Conservation (phyloP, 2,888 invertebrate genomes). For the Latheticus oryzae region DNA sequence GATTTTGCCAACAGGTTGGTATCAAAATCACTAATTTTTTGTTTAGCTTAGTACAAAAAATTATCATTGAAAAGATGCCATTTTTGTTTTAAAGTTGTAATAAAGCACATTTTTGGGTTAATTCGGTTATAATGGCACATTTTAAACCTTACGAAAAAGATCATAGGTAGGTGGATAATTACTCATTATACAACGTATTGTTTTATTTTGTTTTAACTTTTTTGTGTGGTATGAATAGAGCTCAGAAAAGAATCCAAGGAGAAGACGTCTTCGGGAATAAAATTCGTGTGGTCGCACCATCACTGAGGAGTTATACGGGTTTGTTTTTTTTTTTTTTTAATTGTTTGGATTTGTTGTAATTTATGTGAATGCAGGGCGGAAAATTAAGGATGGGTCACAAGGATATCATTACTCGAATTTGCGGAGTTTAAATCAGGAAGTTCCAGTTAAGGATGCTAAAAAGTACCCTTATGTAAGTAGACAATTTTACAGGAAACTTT, state of each 20-base stretch:
- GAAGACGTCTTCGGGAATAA: slow-evolving; percentile 85
- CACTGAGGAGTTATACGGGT: slow-evolving; percentile 53
- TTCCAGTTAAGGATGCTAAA: not conserved
- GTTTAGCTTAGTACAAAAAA: slow-evolving; percentile 27
- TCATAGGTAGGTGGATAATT: slow-evolving; percentile 50
- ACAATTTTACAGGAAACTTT: not conserved
- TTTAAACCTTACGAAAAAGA: slow-evolving; percentile 57
- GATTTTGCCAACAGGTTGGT: slow-evolving; percentile 78
- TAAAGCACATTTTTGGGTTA: slow-evolving; percentile 4
- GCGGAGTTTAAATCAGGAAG: slow-evolving; percentile 6
- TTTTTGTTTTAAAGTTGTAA: slow-evolving; percentile 16
- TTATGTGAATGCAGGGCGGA: slow-evolving; percentile 21
- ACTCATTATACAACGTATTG: slow-evolving; percentile 7
- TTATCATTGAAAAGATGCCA: slow-evolving; percentile 13
- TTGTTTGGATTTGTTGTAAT: not conserved
- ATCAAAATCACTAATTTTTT: slow-evolving; percentile 30
- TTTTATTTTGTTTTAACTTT: slow-evolving; percentile 5
- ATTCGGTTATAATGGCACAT: slow-evolving; percentile 51
- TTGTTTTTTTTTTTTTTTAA: slow-evolving; percentile 35
- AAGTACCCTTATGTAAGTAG: slow-evolving; percentile 10
- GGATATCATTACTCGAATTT: slow-evolving; percentile 6
- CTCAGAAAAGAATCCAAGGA: slow-evolving; percentile 85
- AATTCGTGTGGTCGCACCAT: slow-evolving; percentile 67
- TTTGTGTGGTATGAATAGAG: too few relatives aligned
- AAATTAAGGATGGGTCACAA: slow-evolving; percentile 24